Evolutionary conservation across 2,113 vertebrate genomes (phyloP).

Genomic region (Pterocles orientalis): DNA sequence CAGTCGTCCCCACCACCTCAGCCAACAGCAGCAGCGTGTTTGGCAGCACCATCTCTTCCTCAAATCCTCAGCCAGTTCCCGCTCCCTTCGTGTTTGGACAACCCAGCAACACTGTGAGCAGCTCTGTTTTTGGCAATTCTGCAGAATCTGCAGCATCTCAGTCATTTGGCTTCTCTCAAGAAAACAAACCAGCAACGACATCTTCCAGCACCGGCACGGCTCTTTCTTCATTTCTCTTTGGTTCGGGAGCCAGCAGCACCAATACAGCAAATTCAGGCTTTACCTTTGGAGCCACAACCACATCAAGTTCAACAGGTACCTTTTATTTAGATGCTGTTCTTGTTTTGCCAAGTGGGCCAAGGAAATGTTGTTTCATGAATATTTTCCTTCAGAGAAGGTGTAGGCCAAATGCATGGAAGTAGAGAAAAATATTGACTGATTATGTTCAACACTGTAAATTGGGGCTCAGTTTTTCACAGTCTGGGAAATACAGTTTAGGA

Average conservation of each 20-base stretch:
- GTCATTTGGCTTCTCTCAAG: constrained; percentile 86
- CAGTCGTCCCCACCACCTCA: constrained; percentile 67
- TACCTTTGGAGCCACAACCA: constrained; percentile 81
- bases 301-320: constrained; percentile 84
- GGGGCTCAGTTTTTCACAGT: background rate
- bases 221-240: constrained; percentile 84
- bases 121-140: constrained; percentile 74
- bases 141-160: constrained; percentile 77
- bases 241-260: constrained; percentile 62
- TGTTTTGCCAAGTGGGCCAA: background rate
- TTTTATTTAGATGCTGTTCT: background rate
- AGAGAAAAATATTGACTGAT: background rate
- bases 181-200: constrained; percentile 79
- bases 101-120: constrained; percentile 76
- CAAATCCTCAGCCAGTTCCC: constrained; percentile 59
- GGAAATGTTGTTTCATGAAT: background rate
- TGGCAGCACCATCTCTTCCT: constrained; percentile 71
- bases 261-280: constrained; percentile 79
- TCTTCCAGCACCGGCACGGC: constrained; percentile 44
- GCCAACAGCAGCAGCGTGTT: constrained; percentile 77
- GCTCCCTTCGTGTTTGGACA: constrained; percentile 87
- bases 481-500: background rate
- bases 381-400: background rate
- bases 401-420: background rate
- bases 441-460: background rate